These are phyloP conservation scores for Tryphoninae sp. DNA, from an alignment of 2,888 invertebrate genomes.

Conservation along the genomic window DNA sequence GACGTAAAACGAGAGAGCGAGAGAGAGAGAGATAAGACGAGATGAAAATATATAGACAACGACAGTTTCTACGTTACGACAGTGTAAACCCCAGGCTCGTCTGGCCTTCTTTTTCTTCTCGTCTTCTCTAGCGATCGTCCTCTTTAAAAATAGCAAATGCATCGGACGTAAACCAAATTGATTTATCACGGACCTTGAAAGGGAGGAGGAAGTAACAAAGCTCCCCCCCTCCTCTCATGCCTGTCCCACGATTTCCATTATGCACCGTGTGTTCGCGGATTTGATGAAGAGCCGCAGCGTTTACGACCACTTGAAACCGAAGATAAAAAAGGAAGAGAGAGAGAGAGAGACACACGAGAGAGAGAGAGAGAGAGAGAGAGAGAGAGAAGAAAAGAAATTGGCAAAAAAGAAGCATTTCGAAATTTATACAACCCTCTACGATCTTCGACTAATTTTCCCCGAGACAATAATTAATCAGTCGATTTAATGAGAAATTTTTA, in stretches of 20 bases:
- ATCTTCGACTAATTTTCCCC: constrained; percentile 1
- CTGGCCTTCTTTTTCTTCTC: constrained; percentile 36
- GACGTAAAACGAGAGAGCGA: background rate
- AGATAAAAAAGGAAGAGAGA: background rate
- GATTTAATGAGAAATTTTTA: background rate
- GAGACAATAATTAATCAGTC: constrained; percentile 4
- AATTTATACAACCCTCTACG: background rate
- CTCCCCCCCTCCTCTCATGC: constrained; percentile 9
- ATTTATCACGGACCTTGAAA: constrained; percentile 52
- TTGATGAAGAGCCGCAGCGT: constrained; percentile 44
- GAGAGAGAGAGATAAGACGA: background rate
- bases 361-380: background rate
- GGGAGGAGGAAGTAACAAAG: constrained; percentile 8
- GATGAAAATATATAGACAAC: background rate
- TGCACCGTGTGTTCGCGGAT: constrained; percentile 35
- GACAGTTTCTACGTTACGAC: constrained; percentile 2
- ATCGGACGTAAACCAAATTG: constrained; percentile 63
- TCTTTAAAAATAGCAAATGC: constrained; percentile 64
- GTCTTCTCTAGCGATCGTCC: constrained; percentile 40
- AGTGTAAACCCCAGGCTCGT: constrained; percentile 27
- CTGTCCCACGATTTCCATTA: constrained; percentile 2
- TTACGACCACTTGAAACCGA: constrained; percentile 4
- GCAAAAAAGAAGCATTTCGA: background rate
- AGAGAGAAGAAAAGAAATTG: constrained; percentile 20
- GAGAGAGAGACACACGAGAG: constrained; percentile 1